These are phyloP conservation scores for Dryadula phaetusa DNA, from an alignment of 2,888 invertebrate genomes.

Conservation along the genomic window DNA sequence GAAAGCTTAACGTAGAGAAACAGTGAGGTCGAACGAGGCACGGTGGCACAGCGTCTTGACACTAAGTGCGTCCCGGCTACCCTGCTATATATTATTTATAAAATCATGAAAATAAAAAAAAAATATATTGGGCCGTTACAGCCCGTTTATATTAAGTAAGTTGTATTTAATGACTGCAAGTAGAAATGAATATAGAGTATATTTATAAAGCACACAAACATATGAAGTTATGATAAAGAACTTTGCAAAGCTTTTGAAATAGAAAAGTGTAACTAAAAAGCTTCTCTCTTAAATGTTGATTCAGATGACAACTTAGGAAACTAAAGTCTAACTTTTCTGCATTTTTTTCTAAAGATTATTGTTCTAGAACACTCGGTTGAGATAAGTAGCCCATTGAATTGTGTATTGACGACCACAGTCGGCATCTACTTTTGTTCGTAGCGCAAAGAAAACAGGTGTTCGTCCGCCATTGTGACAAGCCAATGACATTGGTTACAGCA, in stretches of 20 bases:
- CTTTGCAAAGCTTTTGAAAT: neutral
- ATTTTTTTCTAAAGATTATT: slow-evolving; percentile 39
- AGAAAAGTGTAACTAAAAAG: slow-evolving; percentile 2
- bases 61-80: no score
- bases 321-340: slow-evolving; percentile 7
- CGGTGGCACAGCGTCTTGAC: no score
- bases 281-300: slow-evolving; percentile 4
- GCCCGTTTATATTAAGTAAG: neutral
- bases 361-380: slow-evolving; percentile 33
- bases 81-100: no score
- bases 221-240: neutral
- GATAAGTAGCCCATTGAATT: slow-evolving; percentile 39
- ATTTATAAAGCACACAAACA: neutral
- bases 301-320: slow-evolving; percentile 9
- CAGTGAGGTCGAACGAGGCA: no score
- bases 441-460: slow-evolving; percentile 55
- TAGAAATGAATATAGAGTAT: neutral
- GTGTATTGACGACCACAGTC: slow-evolving; percentile 30
- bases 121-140: no score
- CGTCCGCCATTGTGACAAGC: slow-evolving; percentile 23
- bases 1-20: neutral
- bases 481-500: slow-evolving; percentile 17
- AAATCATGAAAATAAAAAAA: no score
- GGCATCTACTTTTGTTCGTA: slow-evolving; percentile 55
- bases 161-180: neutral